Evolutionary conservation across 1,140 invertebrate species (phyloP), one percentile per base, ranked within the genome.

Genomic region (Anoplolepis gracilipes): DNA sequence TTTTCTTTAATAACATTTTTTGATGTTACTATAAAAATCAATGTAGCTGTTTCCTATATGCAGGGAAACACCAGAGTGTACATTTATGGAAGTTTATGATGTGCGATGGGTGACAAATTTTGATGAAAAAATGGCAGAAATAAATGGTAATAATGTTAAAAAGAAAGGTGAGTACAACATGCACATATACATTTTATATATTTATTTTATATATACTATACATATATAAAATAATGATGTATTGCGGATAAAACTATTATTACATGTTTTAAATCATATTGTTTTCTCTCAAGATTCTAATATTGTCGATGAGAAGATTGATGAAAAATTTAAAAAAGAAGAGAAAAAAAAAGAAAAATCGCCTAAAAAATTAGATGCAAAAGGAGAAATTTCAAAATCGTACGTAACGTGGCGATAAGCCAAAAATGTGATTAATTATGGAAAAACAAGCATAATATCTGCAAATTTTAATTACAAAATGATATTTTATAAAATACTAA

Each of bases 11-110:
- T 28, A 16, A 69, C 13, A 19, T 81, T 49, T 28, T 33, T 75
- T 86, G 42, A 73, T n/a, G 67, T 82, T 36, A 46, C 87, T 65
- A 57, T 76, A 84, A 78, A 88, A 92, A 92, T 92, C 88, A 93
- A 92, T 87, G 59, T 92, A 92, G 90, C 86, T 94, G 92, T 94
- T 94, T 94, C 91, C 91, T 93, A 91, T 91, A 89, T 93, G 87
- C 90, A 95, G 95, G 91, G 95, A 95, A 95, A 95, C 94, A 77
- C 90, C 93, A 61, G 94, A 95, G 64, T 93, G 94, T 93, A 95
- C 94, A 25, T 95, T 95, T 92, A 95, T 95, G 94, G 95, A 95
- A 87, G 92, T 94, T 93, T 95, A 95, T 84, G 95, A 95, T 94
- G 92, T 94, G 88, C 91, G 93, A 92, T 95, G 94, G 94, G 94